phyloP scores from a whole-genome alignment of 2,888 invertebrate species.

The Cheilosia grossa region DNA sequence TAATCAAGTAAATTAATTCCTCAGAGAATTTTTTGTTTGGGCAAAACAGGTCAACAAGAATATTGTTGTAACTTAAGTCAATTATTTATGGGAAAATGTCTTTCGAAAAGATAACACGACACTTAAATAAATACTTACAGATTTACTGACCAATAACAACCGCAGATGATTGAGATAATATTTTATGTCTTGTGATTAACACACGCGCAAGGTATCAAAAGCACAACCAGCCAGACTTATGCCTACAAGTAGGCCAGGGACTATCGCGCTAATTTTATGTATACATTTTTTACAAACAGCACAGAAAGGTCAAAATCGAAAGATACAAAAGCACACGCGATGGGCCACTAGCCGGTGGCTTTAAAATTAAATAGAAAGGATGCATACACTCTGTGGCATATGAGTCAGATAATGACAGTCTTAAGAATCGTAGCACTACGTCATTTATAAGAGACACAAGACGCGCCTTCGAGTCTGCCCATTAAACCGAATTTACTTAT shows the following conservation, averaged over 20 bases:
- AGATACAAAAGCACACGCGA: constrained; percentile 25
- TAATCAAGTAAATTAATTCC: too few relatives aligned
- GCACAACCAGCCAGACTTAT: constrained; percentile 2
- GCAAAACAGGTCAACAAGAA: too few relatives aligned
- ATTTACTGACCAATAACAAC: too few relatives aligned
- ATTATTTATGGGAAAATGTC: too few relatives aligned
- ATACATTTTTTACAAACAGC: constrained; percentile 6
- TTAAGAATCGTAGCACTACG: neutral
- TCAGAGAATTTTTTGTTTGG: too few relatives aligned
- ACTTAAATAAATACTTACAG: too few relatives aligned
- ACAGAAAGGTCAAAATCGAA: constrained; percentile 17
- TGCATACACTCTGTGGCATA: constrained; percentile 1
- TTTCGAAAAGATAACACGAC: too few relatives aligned
- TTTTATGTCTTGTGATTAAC: too few relatives aligned
- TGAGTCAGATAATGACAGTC: neutral
- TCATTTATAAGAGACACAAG: neutral
- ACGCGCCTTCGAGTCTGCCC: neutral
- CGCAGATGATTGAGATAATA: too few relatives aligned
- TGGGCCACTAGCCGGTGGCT: constrained; percentile 16
- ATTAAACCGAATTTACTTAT: neutral
- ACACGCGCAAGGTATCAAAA: neutral
- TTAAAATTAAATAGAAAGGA: neutral
- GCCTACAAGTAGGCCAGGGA: constrained; percentile 42
- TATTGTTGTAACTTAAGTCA: too few relatives aligned
- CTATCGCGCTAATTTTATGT: constrained; percentile 23